A percentile compares a stretch with the other conserved stretches of the same genome.
phyloP scores from a whole-genome alignment of 1,140 invertebrate genomes.

The Episyrphus balteatus region DNA sequence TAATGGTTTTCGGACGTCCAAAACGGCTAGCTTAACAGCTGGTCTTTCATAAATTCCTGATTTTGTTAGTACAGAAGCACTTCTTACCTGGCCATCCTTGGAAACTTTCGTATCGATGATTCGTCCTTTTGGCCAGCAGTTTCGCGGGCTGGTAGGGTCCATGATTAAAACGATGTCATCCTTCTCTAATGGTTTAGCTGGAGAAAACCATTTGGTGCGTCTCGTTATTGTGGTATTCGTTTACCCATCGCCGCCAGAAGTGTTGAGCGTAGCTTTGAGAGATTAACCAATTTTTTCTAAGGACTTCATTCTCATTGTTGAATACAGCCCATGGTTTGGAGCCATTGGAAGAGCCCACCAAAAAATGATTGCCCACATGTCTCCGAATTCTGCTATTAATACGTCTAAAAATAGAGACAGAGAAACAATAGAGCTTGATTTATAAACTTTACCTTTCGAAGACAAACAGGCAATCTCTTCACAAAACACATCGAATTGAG shows the following conservation, averaged over 20 bases:
- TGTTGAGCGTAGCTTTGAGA: slow-evolving; percentile 1
- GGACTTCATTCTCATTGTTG: background rate
- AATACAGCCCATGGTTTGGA: too few relatives aligned
- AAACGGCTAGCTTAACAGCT: background rate
- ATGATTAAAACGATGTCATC: background rate
- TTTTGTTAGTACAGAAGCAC: background rate
- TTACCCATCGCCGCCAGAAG: slow-evolving; percentile 9
- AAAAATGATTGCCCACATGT: slow-evolving; percentile 5
- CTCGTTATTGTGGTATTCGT: slow-evolving; percentile 5
- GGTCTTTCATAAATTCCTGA: background rate
- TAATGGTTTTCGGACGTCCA: too few relatives aligned
- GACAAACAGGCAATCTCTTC: too few relatives aligned
- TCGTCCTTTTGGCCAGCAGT: background rate
- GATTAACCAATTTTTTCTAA: slow-evolving; percentile 5
- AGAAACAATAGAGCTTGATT: too few relatives aligned
- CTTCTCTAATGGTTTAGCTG: background rate
- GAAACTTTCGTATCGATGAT: background rate
- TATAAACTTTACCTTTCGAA: too few relatives aligned
- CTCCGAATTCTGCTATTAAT: too few relatives aligned
- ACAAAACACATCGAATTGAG: too few relatives aligned
- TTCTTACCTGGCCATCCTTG: background rate
- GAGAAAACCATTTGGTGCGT: slow-evolving; percentile 5
- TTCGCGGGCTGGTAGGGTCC: background rate
- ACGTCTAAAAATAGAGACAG: too few relatives aligned
- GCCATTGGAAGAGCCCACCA: slow-evolving; percentile 1